Evolutionary conservation across 2,113 vertebrate species (phyloP).

Genomic region (Petroica traversi): DNA sequence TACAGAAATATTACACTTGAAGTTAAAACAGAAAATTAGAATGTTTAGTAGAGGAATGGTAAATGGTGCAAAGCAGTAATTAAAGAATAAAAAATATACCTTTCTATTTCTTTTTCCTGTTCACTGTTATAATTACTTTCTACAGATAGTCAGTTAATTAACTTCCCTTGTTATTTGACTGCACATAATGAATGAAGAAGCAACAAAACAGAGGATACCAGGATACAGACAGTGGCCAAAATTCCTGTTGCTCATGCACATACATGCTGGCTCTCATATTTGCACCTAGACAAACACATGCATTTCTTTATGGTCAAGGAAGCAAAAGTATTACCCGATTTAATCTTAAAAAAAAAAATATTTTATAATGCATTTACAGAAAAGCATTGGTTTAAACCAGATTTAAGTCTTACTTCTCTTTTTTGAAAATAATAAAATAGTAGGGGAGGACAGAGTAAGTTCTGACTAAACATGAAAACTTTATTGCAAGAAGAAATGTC

Average conservation of each 20-base stretch:
- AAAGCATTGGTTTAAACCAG: neutral
- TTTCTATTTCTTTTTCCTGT: neutral
- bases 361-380: neutral
- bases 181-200: neutral
- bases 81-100: neutral
- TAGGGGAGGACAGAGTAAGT: neutral
- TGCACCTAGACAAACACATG: neutral
- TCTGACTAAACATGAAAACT: neutral
- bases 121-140: neutral
- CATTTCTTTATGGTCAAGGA: neutral
- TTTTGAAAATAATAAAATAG: neutral
- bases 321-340: neutral
- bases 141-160: neutral
- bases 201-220: neutral
- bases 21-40: neutral
- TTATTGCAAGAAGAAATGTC: neutral
- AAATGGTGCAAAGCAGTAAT: neutral
- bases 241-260: neutral
- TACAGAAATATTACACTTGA: neutral
- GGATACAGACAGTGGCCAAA: neutral
- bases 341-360: neutral
- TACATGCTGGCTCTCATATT: rapidly evolving
- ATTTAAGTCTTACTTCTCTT: neutral
- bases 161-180: neutral
- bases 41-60: neutral